phyloP scores from a whole-genome alignment of 2,888 invertebrate genomes.

The Tenthredo distinguenda region DNA sequence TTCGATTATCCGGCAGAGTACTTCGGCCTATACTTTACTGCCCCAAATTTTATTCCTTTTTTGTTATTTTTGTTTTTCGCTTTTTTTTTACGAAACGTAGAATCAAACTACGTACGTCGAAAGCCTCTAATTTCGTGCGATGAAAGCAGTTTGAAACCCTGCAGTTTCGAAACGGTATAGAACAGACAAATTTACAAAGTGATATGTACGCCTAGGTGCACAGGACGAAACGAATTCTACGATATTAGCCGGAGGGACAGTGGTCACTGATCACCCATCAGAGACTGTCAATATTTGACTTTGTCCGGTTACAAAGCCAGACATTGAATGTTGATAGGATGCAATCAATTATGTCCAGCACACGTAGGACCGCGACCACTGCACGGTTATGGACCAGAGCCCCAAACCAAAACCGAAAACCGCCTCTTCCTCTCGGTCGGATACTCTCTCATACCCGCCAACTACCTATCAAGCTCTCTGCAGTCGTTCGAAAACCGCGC shows the following conservation, averaged over 20 bases:
- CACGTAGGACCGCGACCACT: conserved; percentile 54
- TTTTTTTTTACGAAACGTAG: neutral
- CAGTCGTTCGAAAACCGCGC: neutral
- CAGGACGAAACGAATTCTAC: conserved; percentile 19
- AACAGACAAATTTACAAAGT: neutral
- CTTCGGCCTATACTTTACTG: neutral
- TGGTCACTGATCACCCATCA: conserved; percentile 55
- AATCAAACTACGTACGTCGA: neutral
- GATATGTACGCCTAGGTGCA: neutral
- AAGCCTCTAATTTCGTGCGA: too few relatives aligned
- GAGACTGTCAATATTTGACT: conserved; percentile 71
- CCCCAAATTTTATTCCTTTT: too few relatives aligned
- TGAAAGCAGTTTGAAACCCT: neutral
- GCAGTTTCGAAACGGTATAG: neutral
- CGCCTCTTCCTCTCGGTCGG: neutral
- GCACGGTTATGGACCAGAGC: conserved; percentile 46
- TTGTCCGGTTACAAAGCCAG: conserved; percentile 66
- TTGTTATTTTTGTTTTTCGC: too few relatives aligned
- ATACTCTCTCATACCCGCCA: neutral
- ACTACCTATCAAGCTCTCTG: conserved; percentile 6
- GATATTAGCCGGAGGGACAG: neutral
- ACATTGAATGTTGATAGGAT: conserved; percentile 67
- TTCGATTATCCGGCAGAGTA: neutral
- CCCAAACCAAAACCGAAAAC: neutral
- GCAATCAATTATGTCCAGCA: conserved; percentile 74